Evolutionary conservation across 2,113 vertebrate genomes (phyloP), one percentile per base, ranked within the genome.

Genomic region (Onychostruthus taczanowskii): DNA sequence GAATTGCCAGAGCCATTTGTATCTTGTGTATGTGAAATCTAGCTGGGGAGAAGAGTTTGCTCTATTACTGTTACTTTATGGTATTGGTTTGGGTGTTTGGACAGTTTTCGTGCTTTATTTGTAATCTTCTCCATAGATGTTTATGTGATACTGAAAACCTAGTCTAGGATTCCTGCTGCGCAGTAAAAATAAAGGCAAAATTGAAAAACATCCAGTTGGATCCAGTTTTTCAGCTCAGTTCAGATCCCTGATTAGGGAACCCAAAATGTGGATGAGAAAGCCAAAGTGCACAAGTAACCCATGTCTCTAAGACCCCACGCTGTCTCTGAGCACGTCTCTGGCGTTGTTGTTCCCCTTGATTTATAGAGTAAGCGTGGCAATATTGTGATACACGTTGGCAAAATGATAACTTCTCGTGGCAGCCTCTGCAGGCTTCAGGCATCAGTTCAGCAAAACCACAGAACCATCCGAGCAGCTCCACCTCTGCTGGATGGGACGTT

Each of bases 361-460:
- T 39, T 62, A 9, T 16, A 44, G 79, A 64, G 7, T 26, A 9
- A 74, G 35, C 0, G 0, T 21, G n/a, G 37, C 83, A 46, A 62
- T 46, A 1, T 4, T 7, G 10, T 28, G 66, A 35, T 35, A 20
- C 2, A 62, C 52, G 33, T 67, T 94, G 77, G 75, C 80, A 92
- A 66, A 58, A 27, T 22, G 18, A 21, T 24, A 22, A 49, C 35
- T 90, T 72, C 56, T 88, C 7, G 1, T 52, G 35, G 64, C 84
- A 89, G 37, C 41, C 61, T 63, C 41, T 73, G 46, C 53, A 47
- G 49, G 59, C 16, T 87, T 87, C n/a, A 46, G 93, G 78, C 89
- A 64, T 33, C 58, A 44, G 50, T 66, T 88, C 82, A 87, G 78
- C 46, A 49, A 69, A 76, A n/a, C 21, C 21, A 24, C 12, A 44